Percentiles rank a stretch among this genome's conserved stretches.
phyloP scores from a whole-genome alignment of 2,888 invertebrate species.

The Phymatocera aterrima region DNA sequence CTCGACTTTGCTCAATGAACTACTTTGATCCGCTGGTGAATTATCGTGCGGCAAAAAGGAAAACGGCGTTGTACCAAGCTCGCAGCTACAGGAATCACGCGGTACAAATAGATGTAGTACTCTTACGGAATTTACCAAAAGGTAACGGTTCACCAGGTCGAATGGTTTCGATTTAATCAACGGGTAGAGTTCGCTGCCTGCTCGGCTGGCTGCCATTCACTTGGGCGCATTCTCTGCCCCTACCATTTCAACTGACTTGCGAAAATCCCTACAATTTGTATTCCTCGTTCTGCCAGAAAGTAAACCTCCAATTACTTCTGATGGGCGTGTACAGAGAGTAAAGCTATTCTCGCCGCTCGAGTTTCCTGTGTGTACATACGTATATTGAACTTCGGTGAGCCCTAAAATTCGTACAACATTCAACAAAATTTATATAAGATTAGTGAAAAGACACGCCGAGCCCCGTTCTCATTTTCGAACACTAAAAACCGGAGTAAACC shows the following conservation, averaged over 20 bases:
- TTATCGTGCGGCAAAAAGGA: too few species aligned
- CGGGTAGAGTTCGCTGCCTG: not conserved
- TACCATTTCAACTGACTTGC: constrained; percentile 29
- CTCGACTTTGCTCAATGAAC: too few species aligned
- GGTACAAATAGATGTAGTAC: too few species aligned
- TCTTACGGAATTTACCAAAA: not conserved
- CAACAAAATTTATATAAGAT: too few species aligned
- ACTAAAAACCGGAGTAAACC: too few species aligned
- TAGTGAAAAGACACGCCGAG: too few species aligned
- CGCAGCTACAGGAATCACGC: too few species aligned
- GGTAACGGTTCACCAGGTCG: constrained; percentile 1
- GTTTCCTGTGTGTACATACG: not conserved
- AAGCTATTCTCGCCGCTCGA: constrained; percentile 20
- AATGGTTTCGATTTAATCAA: constrained; percentile 32
- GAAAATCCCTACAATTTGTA: constrained; percentile 27
- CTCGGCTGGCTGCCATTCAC: not conserved
- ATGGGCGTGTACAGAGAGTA: constrained; percentile 31
- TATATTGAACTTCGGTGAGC: not conserved
- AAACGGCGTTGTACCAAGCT: too few species aligned
- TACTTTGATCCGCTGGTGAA: too few species aligned
- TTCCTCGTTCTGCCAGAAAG: constrained; percentile 30
- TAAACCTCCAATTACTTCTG: constrained; percentile 28
- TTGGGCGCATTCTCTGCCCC: not conserved
- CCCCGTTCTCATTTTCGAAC: too few species aligned
- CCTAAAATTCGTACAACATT: not conserved